Evolutionary conservation across 1,140 invertebrate genomes (phyloP), one percentile per base, ranked within the genome.

Genomic region (Lasaia peninsularis): DNA sequence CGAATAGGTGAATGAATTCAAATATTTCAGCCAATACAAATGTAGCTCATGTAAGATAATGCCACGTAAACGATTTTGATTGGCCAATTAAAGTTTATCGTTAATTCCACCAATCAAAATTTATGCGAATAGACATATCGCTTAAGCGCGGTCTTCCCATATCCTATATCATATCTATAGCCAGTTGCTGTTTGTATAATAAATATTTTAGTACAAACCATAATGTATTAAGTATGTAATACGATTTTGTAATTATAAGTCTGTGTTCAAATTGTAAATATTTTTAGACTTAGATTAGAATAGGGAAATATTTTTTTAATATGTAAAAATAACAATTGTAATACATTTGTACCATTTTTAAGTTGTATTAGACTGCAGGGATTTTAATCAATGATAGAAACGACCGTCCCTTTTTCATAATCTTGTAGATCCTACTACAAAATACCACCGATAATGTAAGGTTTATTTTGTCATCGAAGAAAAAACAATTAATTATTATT

Each of bases 131-230:
- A 7, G 4, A 54, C 34, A 40, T 54, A 40, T 11, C 35, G 34
- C 21, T 24, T 28, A 40, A 28, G 52, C n/a, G 51, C 56, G 40
- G 53, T 16, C 8, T 18, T 40, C 16, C 16, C 37, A 40, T 37
- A 35, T 54, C 34, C 8, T 75, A 72, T 59, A 62, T 80, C 75
- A 78, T 86, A 86, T 84, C 79, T 78, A 44, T 82, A 74, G 76
- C 78, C 78, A 80, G 73, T 69, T 83, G 80, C 61, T 21, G 49
- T 51, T 53, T 21, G 28, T 53, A 57, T 56, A 55, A 40, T 78
- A 66, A 71, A 71, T 60, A 69, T 60, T 67, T 69, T 64, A 82
- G 81, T 85, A 85, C 81, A 82, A 85, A 82, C 58, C 40, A 66
- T 72, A 65, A 75, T 72, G 71, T 81, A 78, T 76, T 78, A n/a